Conservation (phyloP, 2,797 vertebrate genomes). For the Vespertilio murinus region DNA sequence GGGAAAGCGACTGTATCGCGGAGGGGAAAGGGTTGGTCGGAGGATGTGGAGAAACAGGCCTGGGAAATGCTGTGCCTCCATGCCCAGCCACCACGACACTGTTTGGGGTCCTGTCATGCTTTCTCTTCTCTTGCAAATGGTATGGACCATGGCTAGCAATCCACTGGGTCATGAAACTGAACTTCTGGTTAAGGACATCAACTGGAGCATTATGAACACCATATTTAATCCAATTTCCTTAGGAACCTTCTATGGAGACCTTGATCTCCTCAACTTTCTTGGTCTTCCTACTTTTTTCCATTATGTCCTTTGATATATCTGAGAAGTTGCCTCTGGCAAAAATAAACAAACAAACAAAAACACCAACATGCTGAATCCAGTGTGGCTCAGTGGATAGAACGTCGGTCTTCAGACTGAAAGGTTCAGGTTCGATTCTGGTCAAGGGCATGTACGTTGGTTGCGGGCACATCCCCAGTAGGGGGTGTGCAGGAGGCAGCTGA, state of each 20-base stretch:
- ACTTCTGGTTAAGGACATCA: not conserved
- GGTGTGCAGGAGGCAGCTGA: too few relatives aligned
- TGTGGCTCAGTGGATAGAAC: too few relatives aligned
- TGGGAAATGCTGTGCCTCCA: not conserved
- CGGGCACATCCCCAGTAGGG: too few relatives aligned
- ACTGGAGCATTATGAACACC: not conserved
- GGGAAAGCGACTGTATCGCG: not conserved
- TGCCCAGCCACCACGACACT: not conserved
- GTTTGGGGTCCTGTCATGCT: not conserved
- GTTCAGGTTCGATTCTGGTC: too few relatives aligned
- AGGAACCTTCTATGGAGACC: not conserved
- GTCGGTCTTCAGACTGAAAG: too few relatives aligned
- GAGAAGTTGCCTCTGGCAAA: not conserved
- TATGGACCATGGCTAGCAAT: not conserved
- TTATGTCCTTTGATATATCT: conserved; percentile 1
- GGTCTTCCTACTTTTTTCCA: not conserved
- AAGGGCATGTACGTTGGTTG: too few relatives aligned
- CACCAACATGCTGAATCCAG: too few relatives aligned
- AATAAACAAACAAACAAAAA: too few relatives aligned
- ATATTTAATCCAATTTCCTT: not conserved
- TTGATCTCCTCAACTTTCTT: not conserved
- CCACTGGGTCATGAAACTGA: not conserved
- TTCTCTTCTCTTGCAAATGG: conserved; percentile 1
- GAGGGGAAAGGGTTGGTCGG: not conserved
- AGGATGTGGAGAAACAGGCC: not conserved